Base-by-base conservation (phyloP, 2,113 vertebrate genomes). In the Falco punctatus region DNA sequence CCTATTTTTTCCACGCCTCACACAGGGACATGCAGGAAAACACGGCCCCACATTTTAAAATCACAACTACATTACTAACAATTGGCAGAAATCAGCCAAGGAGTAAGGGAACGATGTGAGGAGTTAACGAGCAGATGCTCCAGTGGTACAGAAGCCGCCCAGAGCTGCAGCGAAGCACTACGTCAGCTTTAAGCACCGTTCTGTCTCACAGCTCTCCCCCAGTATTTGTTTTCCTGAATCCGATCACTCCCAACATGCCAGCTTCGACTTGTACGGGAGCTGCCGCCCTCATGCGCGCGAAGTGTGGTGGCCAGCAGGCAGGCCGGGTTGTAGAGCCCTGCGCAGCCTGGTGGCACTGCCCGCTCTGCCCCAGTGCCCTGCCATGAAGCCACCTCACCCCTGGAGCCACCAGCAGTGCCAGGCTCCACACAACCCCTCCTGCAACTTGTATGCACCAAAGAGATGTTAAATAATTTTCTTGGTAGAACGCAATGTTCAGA, bases 351-450 rank as follows among this genome's bases (percentile, higher is more conserved):
- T 23, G 9, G 62, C 30, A 1, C 64, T 3, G n/a, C 64, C 4
- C 0, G 33, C 59, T 15, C 55, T 1, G 5, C 42, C 4, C 5
- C 55, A 0, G 32, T 6, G 19, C 32, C 35, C 81, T 67, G 86
- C 83, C 75, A 12, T 0, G 2, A 38, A 58, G 17, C 22, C 88
- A 38, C 61, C 57, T 8, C 1, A 82, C 1, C 38, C 58, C 27
- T 4, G 1, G 38, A n/a, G 62, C 5, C 58, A 11, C 0, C 0
- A 48, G 42, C 0, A 0, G 15, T 2, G 5, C 0, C 0, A 26
- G 64, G 24, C 48, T 40, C 57, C 5, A 13, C 73, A 42, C 78
- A 27, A 3, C 26, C 33, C 77, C 65, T 21, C 0, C 9, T 13
- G 48, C 1, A 6, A 20, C 87, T 12, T 3, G 32, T 6, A 49